Evolutionary conservation across 2,888 invertebrate genomes (phyloP).

Genomic region (Eilema caniola): DNA sequence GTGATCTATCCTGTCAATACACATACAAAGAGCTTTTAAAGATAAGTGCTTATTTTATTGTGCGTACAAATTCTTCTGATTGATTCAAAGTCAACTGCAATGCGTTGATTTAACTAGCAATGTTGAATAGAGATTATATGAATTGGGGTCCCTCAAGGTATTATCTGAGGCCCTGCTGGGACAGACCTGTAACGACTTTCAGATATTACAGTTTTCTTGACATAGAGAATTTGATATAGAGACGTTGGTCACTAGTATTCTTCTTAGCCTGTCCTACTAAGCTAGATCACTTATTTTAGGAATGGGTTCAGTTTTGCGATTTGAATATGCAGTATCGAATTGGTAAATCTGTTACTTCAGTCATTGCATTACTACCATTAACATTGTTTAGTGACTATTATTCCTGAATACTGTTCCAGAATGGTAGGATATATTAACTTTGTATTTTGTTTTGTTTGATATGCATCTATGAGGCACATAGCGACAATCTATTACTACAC

Average conservation of each 20-base stretch:
- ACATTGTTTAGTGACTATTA: too few relatives aligned
- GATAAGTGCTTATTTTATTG: background rate
- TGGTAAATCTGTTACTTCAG: too few relatives aligned
- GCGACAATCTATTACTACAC: conserved; percentile 28
- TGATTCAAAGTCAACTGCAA: background rate
- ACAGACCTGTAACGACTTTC: too few relatives aligned
- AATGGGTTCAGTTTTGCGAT: background rate
- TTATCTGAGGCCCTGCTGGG: background rate
- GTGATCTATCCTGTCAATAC: background rate
- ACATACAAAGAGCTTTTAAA: background rate
- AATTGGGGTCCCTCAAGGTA: background rate
- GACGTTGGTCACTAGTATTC: background rate
- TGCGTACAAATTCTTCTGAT: background rate
- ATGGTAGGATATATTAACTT: background rate
- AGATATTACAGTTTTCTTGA: too few relatives aligned
- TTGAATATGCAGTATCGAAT: background rate
- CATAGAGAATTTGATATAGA: too few relatives aligned
- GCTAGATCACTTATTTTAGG: background rate
- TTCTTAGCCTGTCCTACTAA: background rate
- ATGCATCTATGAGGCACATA: conserved; percentile 38
- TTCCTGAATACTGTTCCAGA: too few relatives aligned
- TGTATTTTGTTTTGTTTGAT: background rate
- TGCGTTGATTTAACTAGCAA: background rate
- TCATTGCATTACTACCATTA: too few relatives aligned
- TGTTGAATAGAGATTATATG: background rate